Conservation (phyloP, 2,113 vertebrate genomes). For the Anoura caudifer region DNA sequence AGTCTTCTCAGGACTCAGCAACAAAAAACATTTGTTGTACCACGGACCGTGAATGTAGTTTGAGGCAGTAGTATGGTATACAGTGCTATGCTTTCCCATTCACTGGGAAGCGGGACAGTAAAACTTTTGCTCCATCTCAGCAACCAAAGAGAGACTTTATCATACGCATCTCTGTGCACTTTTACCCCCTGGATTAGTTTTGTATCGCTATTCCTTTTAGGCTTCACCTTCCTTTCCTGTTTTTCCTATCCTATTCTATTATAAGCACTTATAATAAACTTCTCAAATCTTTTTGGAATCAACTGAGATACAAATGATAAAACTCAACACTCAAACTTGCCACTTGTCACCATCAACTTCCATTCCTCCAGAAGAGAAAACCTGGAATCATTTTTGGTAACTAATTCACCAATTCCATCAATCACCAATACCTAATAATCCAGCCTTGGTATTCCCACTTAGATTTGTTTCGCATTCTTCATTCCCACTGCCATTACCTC, state of each 20-base stretch:
- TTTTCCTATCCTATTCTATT: background rate
- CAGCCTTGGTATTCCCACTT: background rate
- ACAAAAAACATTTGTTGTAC: background rate
- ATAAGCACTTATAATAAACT: background rate
- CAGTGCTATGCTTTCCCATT: background rate
- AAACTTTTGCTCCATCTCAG: background rate
- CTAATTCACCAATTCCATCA: background rate
- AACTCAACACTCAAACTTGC: background rate
- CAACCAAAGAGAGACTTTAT: background rate
- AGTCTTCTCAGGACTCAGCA: background rate
- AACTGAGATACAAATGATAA: conserved; percentile 34
- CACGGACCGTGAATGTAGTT: background rate
- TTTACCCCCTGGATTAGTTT: background rate
- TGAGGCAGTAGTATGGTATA: background rate
- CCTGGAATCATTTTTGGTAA: background rate
- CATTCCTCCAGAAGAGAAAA: background rate
- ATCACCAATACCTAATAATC: background rate
- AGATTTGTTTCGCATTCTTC: background rate
- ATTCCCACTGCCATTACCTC: background rate
- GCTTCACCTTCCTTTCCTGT: background rate
- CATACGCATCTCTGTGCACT: background rate
- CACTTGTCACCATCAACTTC: background rate
- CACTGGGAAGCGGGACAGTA: background rate
- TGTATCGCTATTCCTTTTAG: background rate
- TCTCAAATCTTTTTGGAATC: background rate